A percentile compares a stretch with the other conserved stretches of the same genome.
These are phyloP conservation scores for Mantis religiosa DNA, from an alignment of 2,888 invertebrate genomes.

Conservation along the genomic window DNA sequence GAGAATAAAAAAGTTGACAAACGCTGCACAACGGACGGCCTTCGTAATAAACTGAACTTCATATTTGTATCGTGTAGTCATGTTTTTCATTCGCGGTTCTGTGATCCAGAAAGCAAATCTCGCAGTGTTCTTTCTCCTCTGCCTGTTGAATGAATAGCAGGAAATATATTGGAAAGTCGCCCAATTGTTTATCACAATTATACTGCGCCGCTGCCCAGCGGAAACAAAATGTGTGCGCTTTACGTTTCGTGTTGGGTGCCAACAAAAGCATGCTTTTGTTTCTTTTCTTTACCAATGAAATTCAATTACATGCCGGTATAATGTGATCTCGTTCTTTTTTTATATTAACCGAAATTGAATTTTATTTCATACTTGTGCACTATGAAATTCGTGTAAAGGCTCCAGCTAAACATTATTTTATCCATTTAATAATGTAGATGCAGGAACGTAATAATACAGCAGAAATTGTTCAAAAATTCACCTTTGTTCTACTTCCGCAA, in stretches of 20 bases:
- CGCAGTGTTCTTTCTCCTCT: background rate
- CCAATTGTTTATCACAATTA: background rate
- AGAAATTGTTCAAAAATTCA: no score
- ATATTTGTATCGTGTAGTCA: background rate
- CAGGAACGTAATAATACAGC: background rate
- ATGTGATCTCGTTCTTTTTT: background rate
- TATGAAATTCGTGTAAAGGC: background rate
- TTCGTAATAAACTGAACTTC: background rate
- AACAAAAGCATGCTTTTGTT: background rate
- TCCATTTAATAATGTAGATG: background rate
- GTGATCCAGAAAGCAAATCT: background rate
- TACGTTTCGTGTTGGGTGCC: background rate
- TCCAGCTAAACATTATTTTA: background rate
- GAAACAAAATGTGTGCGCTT: background rate
- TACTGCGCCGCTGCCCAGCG: background rate
- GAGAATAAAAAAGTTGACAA: background rate
- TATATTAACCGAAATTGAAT: background rate
- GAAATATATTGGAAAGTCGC: background rate
- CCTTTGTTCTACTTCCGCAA: no score
- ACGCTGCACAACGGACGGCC: no score
- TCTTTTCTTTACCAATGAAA: background rate
- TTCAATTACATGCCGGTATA: background rate
- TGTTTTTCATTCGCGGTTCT: background rate
- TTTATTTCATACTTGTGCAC: background rate
- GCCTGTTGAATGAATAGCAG: background rate